These are phyloP conservation scores for Andrena chrysosceles DNA, from an alignment of 2,888 invertebrate genomes.

Conservation along the genomic window DNA sequence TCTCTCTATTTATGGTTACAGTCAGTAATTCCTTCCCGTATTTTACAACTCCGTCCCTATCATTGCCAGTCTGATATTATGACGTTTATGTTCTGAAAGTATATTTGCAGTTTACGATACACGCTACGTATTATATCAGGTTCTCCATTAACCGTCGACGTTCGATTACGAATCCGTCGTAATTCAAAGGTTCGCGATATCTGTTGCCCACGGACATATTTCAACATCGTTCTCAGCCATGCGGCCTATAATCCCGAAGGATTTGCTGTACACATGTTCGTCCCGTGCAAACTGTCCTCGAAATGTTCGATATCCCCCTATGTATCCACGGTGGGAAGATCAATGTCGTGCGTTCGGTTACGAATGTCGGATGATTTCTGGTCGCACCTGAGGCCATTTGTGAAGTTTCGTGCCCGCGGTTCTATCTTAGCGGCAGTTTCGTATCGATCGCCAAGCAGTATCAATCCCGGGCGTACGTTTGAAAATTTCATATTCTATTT, in stretches of 20 bases:
- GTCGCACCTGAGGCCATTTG: slow-evolving; percentile 80
- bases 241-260: slow-evolving; percentile 82
- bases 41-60: slow-evolving; percentile 1
- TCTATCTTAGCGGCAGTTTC: slow-evolving; percentile 45
- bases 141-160: slow-evolving; percentile 60
- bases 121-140: slow-evolving; percentile 53
- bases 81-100: slow-evolving; percentile 41
- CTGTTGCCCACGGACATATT: slow-evolving; percentile 79
- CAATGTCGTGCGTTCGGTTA: slow-evolving; percentile 79
- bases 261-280: slow-evolving; percentile 84
- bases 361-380: slow-evolving; percentile 79
- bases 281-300: slow-evolving; percentile 81
- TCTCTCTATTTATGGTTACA: neutral
- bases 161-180: slow-evolving; percentile 74
- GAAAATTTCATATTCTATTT: slow-evolving; percentile 37
- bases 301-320: slow-evolving; percentile 79
- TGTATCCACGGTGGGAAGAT: slow-evolving; percentile 78
- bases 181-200: slow-evolving; percentile 79
- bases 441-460: slow-evolving; percentile 47
- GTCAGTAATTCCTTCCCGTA: neutral
- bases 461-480: slow-evolving; percentile 26
- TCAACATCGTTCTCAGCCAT: slow-evolving; percentile 78
- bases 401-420: slow-evolving; percentile 67
- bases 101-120: slow-evolving; percentile 44
- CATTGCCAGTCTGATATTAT: slow-evolving; percentile 4